phyloP scores from a whole-genome alignment of 2,888 invertebrate species.

The Drosophila helvetica region DNA sequence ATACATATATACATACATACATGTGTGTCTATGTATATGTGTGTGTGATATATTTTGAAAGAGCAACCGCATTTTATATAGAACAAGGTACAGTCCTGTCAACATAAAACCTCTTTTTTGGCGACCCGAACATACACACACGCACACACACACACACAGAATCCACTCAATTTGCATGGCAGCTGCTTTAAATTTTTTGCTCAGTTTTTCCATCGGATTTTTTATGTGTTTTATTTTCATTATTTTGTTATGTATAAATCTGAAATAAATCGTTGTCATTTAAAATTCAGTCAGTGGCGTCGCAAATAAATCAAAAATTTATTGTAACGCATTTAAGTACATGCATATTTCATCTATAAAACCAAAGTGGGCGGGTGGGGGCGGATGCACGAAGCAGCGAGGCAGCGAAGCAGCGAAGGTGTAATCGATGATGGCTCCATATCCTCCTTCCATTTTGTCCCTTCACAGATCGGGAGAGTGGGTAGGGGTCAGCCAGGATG shows the following conservation, averaged over 20 bases:
- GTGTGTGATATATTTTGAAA: background rate
- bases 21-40: background rate
- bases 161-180: constrained; percentile 60
- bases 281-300: constrained; percentile 76
- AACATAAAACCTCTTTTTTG: too few species aligned
- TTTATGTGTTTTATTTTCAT: background rate
- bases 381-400: too few species aligned
- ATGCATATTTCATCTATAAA: constrained; percentile 68
- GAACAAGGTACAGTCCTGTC: background rate
- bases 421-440: constrained; percentile 26
- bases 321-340: constrained; percentile 75
- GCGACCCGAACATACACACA: background rate
- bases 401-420: background rate
- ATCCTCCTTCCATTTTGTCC: too few species aligned
- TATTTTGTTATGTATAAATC: constrained; percentile 51
- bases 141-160: background rate
- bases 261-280: constrained; percentile 72
- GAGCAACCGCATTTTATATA: background rate
- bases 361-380: background rate
- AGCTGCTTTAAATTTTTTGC: constrained; percentile 48
- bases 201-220: background rate
- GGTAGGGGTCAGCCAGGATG: too few species aligned
- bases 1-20: constrained; percentile 10
- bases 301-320: constrained; percentile 76
- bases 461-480: background rate